A percentile compares a stretch with the other conserved stretches of the same genome.
phyloP scores from a whole-genome alignment of 2,888 invertebrate species.

The Allygus modestus region DNA sequence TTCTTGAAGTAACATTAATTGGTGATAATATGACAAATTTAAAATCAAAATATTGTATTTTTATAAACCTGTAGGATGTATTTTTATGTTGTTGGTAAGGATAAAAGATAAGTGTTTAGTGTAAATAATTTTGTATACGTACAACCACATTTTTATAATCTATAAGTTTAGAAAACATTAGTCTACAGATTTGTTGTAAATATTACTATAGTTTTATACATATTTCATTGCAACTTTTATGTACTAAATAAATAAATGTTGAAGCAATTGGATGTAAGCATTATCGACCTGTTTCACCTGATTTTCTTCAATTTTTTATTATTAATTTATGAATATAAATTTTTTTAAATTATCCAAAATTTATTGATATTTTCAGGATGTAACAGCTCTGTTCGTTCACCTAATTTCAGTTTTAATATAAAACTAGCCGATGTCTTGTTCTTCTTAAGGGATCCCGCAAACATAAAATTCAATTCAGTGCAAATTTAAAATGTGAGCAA shows the following conservation, averaged over 20 bases:
- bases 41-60: conserved; percentile 11
- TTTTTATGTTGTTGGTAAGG: neutral
- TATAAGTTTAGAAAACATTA: neutral
- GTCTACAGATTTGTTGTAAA: neutral
- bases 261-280: neutral
- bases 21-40: neutral
- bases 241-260: neutral
- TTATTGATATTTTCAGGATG: no score
- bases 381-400: no score
- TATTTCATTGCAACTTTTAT: neutral
- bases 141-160: neutral
- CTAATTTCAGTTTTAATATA: no score
- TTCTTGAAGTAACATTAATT: no score
- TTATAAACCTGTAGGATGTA: neutral
- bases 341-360: no score
- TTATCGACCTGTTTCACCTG: no score
- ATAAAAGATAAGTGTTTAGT: neutral
- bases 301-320: no score
- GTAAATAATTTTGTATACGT: conserved; percentile 1
- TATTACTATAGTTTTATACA: neutral
- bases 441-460: no score
- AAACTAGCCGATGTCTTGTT: no score
- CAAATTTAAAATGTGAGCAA: no score
- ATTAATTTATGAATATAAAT: no score
- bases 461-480: no score